Percentiles rank a stretch among this genome's conserved stretches.
Conservation (phyloP, 2,888 invertebrate species). For the Pollenia amentaria region DNA sequence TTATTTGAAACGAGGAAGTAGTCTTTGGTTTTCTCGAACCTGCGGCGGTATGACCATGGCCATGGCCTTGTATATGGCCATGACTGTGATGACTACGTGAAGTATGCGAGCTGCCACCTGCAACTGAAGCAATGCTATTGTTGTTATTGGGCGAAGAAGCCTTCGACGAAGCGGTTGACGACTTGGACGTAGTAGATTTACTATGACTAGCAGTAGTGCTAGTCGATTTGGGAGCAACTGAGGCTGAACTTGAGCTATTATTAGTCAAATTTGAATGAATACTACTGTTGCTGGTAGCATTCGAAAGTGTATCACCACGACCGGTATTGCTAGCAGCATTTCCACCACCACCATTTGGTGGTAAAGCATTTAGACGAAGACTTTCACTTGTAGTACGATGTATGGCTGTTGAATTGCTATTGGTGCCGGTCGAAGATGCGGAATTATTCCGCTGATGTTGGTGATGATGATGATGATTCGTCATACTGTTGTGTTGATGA, state of each 20-base stretch:
- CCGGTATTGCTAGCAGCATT: slow-evolving; percentile 14
- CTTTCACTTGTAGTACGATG: slow-evolving; percentile 90
- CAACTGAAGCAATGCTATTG: slow-evolving; percentile 64
- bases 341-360: slow-evolving; percentile 65
- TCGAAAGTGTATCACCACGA: slow-evolving; percentile 74
- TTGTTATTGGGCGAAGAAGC: slow-evolving; percentile 81
- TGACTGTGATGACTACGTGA: slow-evolving; percentile 77
- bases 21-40: slow-evolving; percentile 87
- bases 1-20: slow-evolving; percentile 97
- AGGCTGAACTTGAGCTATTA: slow-evolving; percentile 76
- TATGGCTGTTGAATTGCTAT: slow-evolving; percentile 84
- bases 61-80: slow-evolving; percentile 61
- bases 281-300: slow-evolving; percentile 78
- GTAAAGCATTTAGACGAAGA: slow-evolving; percentile 86
- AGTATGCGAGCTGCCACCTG: slow-evolving; percentile 56
- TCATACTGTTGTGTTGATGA: slow-evolving; percentile 76
- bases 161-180: slow-evolving; percentile 75
- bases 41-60: slow-evolving; percentile 57
- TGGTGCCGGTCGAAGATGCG: slow-evolving; percentile 70
- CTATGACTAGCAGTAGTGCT: slow-evolving; percentile 75
- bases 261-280: slow-evolving; percentile 75
- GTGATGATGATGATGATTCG: slow-evolving; percentile 74
- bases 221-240: slow-evolving; percentile 76
- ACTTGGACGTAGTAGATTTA: slow-evolving; percentile 76
- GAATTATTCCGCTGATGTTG: slow-evolving; percentile 75